Conservation (phyloP, 2,888 invertebrate genomes). For the Gari tellinella region DNA sequence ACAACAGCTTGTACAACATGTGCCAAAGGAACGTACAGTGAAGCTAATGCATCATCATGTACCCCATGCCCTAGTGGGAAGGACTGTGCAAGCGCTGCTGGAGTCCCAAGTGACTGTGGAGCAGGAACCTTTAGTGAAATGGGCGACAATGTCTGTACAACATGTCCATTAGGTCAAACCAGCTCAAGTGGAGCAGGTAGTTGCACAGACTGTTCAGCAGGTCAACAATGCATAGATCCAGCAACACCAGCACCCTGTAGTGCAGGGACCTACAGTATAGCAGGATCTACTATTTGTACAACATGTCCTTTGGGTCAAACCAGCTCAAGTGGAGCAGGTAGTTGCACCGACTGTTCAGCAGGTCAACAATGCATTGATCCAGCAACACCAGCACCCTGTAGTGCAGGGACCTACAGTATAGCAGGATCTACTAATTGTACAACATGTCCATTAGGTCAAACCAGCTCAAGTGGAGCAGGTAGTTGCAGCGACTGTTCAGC, state of each 20-base stretch:
- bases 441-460: constrained; percentile 71
- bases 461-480: constrained; percentile 57
- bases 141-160: no score
- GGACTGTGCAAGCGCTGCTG: constrained; percentile 28
- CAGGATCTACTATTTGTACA: constrained; percentile 40
- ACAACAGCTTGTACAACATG: constrained; percentile 51
- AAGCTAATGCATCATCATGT: constrained; percentile 48
- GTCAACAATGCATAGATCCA: constrained; percentile 56
- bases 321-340: constrained; percentile 57
- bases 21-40: constrained; percentile 70
- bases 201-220: constrained; percentile 75
- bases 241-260: constrained; percentile 19
- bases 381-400: constrained; percentile 46
- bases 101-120: constrained; percentile 17
- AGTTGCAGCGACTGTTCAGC: constrained; percentile 72
- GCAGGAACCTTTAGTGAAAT: no score
- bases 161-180: constrained; percentile 1
- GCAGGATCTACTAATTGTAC: constrained; percentile 42
- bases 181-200: constrained; percentile 14
- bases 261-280: constrained; percentile 51
- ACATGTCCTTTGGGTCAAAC: constrained; percentile 53
- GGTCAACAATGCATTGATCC: constrained; percentile 77
- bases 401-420: constrained; percentile 58
- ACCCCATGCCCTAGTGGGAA: constrained; percentile 39
- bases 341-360: constrained; percentile 75